Base-by-base conservation (phyloP, 2,888 invertebrate genomes). In the Melitaea athalia region DNA sequence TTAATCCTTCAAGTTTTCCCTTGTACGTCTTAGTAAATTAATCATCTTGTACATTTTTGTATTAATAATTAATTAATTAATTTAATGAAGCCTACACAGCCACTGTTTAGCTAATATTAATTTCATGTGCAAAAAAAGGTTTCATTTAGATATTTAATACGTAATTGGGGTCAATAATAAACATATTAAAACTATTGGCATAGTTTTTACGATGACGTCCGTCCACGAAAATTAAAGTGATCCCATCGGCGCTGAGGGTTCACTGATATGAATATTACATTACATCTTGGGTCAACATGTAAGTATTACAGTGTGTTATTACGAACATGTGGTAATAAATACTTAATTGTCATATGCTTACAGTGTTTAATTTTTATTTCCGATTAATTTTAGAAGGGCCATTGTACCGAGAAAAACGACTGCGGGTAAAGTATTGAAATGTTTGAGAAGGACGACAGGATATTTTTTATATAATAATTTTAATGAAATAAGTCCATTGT, bases 241-340 rank as follows among this genome's bases (percentile, higher is more conserved):
- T 64, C 68, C 49, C 68, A 64, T 17, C 33, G 61, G 61, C 64
- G 55, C 68, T 33, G 33, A 64, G 68, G 68, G 68, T 64, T 64
- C 33, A 60, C 53, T 43, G 63, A 68, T 64, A 68, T 68, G 68
- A 64, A 68, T 68, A 64, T 68, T 61, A 47, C 53, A 68, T 55
- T 59, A 63, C 64, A 60, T 42, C 31, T 49, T 31, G 38, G 55
- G 53, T 55, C 53, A 60, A 24, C 15, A 14, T 38, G 8, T 49
- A 5, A 49, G 49, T 15, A 14, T 14, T 50, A n/a, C 31, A n/a
- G 47, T 45, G 11, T 45, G 45, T 45, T 12, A 14, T 12, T 45
- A 12, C 12, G 45, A 12, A 14, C 3, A 12, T 45, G 45, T 45
- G 14, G 45, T 45, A 45, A 45, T 45, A 11, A 45, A 45, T 45